A percentile compares a stretch with the other conserved stretches of the same genome.
These are phyloP conservation scores for Formica selysi DNA, from an alignment of 1,140 invertebrate genomes.

Conservation along the genomic window DNA sequence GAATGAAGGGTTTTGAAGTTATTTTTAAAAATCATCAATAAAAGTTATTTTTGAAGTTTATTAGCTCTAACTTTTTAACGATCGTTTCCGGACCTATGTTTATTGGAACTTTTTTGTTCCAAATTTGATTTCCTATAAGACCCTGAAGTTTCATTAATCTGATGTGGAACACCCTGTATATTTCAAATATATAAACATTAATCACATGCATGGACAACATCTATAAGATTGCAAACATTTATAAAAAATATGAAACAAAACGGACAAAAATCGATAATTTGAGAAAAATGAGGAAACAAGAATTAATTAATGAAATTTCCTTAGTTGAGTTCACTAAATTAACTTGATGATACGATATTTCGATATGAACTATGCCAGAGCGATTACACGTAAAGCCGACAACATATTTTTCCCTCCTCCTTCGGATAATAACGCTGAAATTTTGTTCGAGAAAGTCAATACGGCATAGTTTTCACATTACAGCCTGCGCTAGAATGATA, in stretches of 20 bases:
- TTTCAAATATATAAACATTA: no score
- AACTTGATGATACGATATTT: constrained; percentile 2
- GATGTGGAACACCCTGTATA: no score
- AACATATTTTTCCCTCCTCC: neutral
- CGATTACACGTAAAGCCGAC: constrained; percentile 18
- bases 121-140: no score
- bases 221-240: neutral
- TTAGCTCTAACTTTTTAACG: no score
- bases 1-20: no score
- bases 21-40: no score
- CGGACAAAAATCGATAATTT: neutral
- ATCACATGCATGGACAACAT: no score
- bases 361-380: neutral
- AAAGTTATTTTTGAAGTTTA: no score
- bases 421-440: constrained; percentile 9
- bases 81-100: no score
- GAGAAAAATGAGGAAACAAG: neutral
- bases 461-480: constrained; percentile 9
- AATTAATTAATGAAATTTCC: neutral
- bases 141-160: no score
- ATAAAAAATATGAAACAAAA: neutral
- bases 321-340: neutral
- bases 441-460: constrained; percentile 20
- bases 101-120: no score
- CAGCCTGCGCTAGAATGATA: neutral